phyloP scores from a whole-genome alignment of 2,797 vertebrate genomes.

The Poecilia gillii region DNA sequence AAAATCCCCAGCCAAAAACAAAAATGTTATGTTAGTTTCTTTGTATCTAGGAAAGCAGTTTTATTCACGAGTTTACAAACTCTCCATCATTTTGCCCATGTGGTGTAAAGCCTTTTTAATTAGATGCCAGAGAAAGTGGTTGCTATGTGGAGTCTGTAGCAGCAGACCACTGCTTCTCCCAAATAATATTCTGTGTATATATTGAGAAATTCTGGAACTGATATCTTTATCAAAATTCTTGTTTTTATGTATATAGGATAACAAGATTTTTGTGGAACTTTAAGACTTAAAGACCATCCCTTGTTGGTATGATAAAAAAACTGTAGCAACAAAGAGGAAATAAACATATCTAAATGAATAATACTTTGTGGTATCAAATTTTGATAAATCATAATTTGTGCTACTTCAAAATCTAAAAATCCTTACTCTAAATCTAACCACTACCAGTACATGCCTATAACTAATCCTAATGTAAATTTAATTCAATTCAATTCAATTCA shows the following conservation, averaged over 20 bases:
- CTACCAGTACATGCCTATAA: not conserved
- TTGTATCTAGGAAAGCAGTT: not conserved
- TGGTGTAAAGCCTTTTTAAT: not conserved
- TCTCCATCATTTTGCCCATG: not conserved
- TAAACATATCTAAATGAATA: conserved; percentile 15
- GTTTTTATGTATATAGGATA: not conserved
- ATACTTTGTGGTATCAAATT: conserved; percentile 17
- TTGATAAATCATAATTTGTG: conserved; percentile 63
- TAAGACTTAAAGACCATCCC: not conserved
- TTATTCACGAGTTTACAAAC: not conserved
- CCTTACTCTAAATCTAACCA: not conserved
- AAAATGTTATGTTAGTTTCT: not conserved
- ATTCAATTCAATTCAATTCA: conserved; percentile 1
- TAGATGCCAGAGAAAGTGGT: not conserved
- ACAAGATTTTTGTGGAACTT: not conserved
- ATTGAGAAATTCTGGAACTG: not conserved
- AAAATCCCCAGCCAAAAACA: not conserved
- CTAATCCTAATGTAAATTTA: not conserved
- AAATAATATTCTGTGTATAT: not conserved
- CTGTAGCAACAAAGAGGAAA: conserved; percentile 14
- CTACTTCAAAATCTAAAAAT: conserved; percentile 73
- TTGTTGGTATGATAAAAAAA: conserved; percentile 9
- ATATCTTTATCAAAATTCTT: not conserved
- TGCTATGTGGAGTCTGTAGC: not conserved
- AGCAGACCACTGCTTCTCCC: not conserved